phyloP scores from a whole-genome alignment of 2,797 vertebrate species.

The Fringilla coelebs region DNA sequence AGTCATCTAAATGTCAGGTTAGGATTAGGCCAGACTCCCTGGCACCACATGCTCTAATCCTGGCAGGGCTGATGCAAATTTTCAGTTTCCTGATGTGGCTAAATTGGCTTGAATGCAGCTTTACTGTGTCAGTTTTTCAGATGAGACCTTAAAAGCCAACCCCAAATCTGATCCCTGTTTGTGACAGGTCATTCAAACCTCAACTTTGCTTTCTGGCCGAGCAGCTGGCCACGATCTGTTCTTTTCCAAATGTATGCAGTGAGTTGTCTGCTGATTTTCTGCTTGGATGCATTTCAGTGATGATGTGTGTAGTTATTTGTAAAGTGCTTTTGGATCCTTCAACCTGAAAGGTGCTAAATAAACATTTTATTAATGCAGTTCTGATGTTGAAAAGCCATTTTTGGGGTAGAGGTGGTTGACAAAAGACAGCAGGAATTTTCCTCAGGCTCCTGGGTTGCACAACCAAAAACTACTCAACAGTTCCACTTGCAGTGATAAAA shows the following conservation, averaged over 20 bases:
- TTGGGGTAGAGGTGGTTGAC: conserved; percentile 18
- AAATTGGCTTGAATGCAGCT: neutral
- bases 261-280: conserved; percentile 39
- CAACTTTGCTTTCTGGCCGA: neutral
- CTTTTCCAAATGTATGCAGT: neutral
- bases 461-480: neutral
- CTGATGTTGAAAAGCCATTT: conserved; percentile 34
- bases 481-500: neutral
- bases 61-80: conserved; percentile 24
- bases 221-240: neutral
- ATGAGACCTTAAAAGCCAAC: neutral
- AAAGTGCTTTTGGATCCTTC: conserved; percentile 57
- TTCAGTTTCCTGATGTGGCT: neutral
- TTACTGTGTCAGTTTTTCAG: neutral
- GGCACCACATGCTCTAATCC: conserved; percentile 44
- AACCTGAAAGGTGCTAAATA: conserved; percentile 69
- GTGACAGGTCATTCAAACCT: neutral
- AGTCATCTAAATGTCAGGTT: conserved; percentile 37
- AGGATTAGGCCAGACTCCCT: conserved; percentile 45
- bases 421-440: conserved; percentile 3
- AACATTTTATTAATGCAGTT: conserved; percentile 64
- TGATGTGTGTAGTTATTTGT: conserved; percentile 53
- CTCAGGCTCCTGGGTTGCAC: neutral
- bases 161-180: neutral
- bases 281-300: conserved; percentile 43